Evolutionary conservation across 1,140 invertebrate species (phyloP).

Genomic region (Penaeus chinensis): DNA sequence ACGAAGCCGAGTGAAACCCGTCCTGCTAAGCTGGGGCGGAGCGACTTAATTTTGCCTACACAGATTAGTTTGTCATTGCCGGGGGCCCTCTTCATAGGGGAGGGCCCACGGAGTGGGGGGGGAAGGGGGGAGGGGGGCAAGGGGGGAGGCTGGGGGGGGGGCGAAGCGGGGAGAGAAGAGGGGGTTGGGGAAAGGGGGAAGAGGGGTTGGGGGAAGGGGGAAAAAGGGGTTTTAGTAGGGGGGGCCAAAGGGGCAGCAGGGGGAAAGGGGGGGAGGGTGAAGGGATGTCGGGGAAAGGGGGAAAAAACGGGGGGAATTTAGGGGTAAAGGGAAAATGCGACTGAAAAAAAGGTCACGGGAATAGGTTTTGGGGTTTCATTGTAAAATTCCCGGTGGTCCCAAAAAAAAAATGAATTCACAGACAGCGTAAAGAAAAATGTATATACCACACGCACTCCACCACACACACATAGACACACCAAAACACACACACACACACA

Average conservation of each 20-base stretch:
- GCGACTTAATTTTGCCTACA: conserved; percentile 49
- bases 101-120: not conserved
- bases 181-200: not conserved
- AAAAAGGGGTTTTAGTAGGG: not conserved
- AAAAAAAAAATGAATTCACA: no score
- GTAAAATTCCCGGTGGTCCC: no score
- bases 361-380: no score
- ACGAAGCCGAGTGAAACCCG: conserved; percentile 27
- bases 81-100: conserved; percentile 51
- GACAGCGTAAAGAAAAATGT: no score
- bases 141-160: not conserved
- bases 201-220: not conserved
- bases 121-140: not conserved
- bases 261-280: conserved; percentile 1
- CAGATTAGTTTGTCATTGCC: conserved; percentile 60
- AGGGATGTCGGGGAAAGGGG: not conserved
- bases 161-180: not conserved
- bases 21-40: conserved; percentile 31
- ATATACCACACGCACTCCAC: no score
- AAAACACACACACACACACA: no score
- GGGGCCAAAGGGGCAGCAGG: conserved; percentile 2
- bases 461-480: no score
- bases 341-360: no score
- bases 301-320: no score
- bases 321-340: no score